phyloP scores from a whole-genome alignment of 2,113 vertebrate species.

The Galeopterus variegatus region DNA sequence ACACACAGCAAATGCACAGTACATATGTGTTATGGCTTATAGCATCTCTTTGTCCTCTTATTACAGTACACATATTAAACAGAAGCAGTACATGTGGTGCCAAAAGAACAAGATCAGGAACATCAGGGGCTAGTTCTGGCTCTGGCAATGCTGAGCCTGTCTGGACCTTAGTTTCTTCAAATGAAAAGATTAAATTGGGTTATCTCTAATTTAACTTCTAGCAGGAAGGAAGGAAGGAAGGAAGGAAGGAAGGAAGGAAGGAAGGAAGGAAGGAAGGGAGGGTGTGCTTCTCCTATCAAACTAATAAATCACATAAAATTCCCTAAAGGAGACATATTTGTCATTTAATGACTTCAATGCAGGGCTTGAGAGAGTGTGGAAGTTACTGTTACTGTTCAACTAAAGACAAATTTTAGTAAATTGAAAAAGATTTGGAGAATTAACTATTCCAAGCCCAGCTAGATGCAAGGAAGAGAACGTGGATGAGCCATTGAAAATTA shows the following conservation, averaged over 20 bases:
- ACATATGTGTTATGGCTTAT: background rate
- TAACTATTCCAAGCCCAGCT: background rate
- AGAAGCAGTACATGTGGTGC: background rate
- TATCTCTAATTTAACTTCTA: background rate
- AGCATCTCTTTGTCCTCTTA: background rate
- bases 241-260: no score
- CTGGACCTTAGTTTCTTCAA: background rate
- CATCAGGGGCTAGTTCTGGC: background rate
- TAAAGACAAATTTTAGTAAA: background rate
- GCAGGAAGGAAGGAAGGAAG: rapidly evolving
- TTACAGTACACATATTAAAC: background rate
- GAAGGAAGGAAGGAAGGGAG: background rate
- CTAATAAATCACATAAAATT: background rate
- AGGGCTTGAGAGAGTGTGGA: background rate
- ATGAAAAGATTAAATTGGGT: background rate
- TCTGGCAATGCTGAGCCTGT: background rate
- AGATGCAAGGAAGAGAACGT: conserved; percentile 10
- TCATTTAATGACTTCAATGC: background rate
- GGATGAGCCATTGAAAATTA: conserved; percentile 64
- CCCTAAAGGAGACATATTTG: background rate
- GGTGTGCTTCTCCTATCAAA: background rate
- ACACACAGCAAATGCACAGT: background rate
- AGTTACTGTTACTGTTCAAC: background rate
- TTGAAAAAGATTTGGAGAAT: conserved; percentile 7
- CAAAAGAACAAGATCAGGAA: background rate